Conservation (phyloP, 2,113 vertebrate species). For the Gobiocypris rarus region DNA sequence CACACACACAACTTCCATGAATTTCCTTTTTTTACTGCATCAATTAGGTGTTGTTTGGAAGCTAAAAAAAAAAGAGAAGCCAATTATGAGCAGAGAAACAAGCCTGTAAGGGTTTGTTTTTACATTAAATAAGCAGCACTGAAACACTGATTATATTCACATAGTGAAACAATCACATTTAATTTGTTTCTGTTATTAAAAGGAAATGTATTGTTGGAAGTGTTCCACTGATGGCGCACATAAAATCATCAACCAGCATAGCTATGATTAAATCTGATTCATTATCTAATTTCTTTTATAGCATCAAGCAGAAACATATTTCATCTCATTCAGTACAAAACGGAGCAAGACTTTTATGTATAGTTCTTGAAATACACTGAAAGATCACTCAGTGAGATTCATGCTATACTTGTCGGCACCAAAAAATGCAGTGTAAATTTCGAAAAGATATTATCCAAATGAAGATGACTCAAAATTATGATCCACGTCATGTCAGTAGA, state of each 20-base stretch:
- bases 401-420: background rate
- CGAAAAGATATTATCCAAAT: background rate
- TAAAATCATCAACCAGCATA: no score
- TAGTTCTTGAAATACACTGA: background rate
- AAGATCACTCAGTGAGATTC: background rate
- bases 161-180: background rate
- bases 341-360: no score
- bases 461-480: background rate
- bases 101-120: background rate
- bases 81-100: background rate
- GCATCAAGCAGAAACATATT: background rate
- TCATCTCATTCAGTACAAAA: background rate
- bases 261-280: no score
- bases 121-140: background rate
- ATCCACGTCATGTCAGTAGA: background rate
- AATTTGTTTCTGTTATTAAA: background rate
- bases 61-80: background rate
- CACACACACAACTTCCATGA: no score
- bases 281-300: background rate
- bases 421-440: background rate
- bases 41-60: background rate
- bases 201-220: background rate
- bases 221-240: no score
- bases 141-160: background rate
- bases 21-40: background rate